Base-by-base conservation (phyloP, 2,888 invertebrate genomes). In the Ophonus ardosiacus region DNA sequence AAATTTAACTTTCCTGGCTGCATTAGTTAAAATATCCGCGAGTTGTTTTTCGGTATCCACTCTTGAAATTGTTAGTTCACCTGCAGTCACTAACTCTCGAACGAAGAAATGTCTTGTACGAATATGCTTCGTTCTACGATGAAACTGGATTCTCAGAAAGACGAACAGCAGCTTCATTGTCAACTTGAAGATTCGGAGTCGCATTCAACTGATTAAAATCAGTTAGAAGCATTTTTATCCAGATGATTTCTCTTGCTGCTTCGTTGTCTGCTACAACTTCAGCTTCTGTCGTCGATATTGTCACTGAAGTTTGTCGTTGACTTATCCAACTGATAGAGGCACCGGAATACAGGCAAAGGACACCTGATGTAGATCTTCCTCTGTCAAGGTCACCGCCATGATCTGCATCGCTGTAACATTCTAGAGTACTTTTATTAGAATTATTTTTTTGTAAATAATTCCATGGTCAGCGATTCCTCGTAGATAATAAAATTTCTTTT, bases 111-210 rank as follows among this genome's bases (percentile, higher is more conserved):
- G 79, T 10, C 59, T 15, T 7, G 57, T 56, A 4, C 57, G 10
- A 57, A 79, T 79, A 24, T 79, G 79, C 13, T 79, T 79, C 13
- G 79, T 79, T 21, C 79, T 15, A 7, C 59, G 10, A 31, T 79
- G 79, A 21, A 21, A 79, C n/a, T 21, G 79, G 79, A 0, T 79
- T 79, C 59, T 24, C 8, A 7, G 56, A 7, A 15, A 89, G 86
- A 86, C 87, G 87, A 21, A 87, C 87, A 63, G 88, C 88, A 85
- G 88, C 88, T 15, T 88, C 86, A 85, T 90, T 90, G 61, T 89
- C 88, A 38, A 88, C 85, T 86, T 87, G 86, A 13, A 89, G 63
- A 43, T 87, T 59, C 10, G 88, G 86, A 87, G 13, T 86, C 17
- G 8, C 86, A 5, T 40, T 83, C 6, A 88, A 65, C 51, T 86